These are phyloP conservation scores for Nycticebus coucang DNA, from an alignment of 2,113 vertebrate species.

Conservation along the genomic window DNA sequence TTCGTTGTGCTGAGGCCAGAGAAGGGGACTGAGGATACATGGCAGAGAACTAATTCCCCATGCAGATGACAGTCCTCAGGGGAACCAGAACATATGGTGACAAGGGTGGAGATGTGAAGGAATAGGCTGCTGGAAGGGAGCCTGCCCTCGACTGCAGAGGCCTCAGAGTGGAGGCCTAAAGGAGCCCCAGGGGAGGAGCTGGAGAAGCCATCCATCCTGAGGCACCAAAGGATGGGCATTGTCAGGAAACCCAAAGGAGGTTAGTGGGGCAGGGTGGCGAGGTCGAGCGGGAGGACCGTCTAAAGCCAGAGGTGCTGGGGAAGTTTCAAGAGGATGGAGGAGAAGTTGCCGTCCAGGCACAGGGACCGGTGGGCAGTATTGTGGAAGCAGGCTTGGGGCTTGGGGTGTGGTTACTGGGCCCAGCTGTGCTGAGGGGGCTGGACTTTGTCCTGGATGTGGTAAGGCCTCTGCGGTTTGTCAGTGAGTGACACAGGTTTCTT, in stretches of 20 bases:
- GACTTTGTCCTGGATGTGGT: background rate
- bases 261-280: background rate
- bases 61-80: background rate
- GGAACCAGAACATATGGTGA: rapidly evolving
- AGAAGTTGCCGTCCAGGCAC: background rate
- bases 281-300: background rate
- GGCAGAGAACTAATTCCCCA: background rate
- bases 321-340: background rate
- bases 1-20: background rate
- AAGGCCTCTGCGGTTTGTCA: background rate
- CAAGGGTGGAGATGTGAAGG: too few species aligned
- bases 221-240: background rate
- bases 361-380: background rate
- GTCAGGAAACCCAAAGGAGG: background rate
- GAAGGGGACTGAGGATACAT: background rate
- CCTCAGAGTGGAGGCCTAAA: too few species aligned
- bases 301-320: rapidly evolving
- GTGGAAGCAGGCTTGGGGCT: background rate
- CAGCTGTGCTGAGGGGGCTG: background rate
- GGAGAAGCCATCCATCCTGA: too few species aligned
- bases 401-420: background rate
- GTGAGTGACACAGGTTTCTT: background rate
- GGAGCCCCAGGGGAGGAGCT: too few species aligned
- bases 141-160: too few species aligned
- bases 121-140: background rate